Base-by-base conservation (phyloP, 2,797 vertebrate species). In the Crenichthys baileyi region DNA sequence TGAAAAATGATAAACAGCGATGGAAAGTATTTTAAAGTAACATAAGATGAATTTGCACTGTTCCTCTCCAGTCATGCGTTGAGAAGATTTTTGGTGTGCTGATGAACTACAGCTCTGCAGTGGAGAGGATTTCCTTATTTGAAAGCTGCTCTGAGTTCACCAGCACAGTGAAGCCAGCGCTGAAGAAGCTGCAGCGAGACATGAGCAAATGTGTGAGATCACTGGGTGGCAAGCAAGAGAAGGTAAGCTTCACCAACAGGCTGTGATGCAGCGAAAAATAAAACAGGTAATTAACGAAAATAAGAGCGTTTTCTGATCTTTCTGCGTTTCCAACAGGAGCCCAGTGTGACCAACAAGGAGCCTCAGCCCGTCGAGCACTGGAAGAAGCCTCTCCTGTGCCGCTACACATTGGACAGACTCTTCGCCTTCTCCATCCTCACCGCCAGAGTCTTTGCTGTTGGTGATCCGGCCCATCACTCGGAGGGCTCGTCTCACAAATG, bases 371-470 rank as follows among this genome's bases (percentile, higher is more conserved):
- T 0, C 29, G 0, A 0, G 0, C 0, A 0, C 0, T 94, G 90
- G 90, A 0, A 76, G 8, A 0, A 74, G 53, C 0, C 0, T 1
- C 15, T 39, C 0, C 48, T 94, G 51, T 95, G 91, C 81, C 50
- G 68, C 3, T 89, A 95, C 92, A 91, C 82, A n/a, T 41, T 93
- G 67, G 87, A 96, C 46, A 83, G 95, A 12, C 91, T 96, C 51
- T 94, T 92, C 85, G 95, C 96, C 75, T 96, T 96, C 89, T 96
- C 96, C 56, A 90, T 96, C 80, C 50, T 95, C 71, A 79, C 87
- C 0, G 94, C 95, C 29, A 94, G 96, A 0, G 93, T 96, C 67
- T 96, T 95, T 39, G 93, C 91, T 2, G 76, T 83, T 0, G 93
- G 94, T 0, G 79, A 95, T 53, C 94, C 94, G 1, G 67, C 89